Percentiles rank a stretch among this genome's conserved stretches.
Evolutionary conservation across 2,797 vertebrate genomes (phyloP).

Genomic region (Tapera naevia): DNA sequence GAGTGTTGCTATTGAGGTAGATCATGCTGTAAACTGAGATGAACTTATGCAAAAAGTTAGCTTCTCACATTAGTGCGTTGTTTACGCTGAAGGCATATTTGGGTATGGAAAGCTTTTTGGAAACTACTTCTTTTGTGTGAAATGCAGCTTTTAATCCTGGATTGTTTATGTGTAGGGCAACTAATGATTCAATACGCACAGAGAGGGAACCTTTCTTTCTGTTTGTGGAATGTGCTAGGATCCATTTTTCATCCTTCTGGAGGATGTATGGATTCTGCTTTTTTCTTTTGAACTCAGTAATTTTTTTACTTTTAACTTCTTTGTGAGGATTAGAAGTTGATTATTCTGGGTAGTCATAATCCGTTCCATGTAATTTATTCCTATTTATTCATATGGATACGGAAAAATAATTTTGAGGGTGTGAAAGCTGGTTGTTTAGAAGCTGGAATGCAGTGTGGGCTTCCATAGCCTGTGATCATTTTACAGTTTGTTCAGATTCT

Average conservation of each 20-base stretch:
- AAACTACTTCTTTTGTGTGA: not conserved
- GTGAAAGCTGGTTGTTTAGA: not conserved
- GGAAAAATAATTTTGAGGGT: not conserved
- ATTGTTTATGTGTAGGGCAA: not conserved
- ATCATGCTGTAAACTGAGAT: not conserved
- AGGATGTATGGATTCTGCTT: not conserved
- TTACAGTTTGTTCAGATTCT: not conserved
- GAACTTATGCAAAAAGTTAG: not conserved
- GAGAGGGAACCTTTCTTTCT: slow-evolving; percentile 25
- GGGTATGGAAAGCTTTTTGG: not conserved
- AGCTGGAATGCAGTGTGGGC: not conserved
- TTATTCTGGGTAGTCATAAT: not conserved
- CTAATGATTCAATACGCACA: not conserved
- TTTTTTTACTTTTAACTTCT: not conserved
- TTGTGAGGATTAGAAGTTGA: not conserved
- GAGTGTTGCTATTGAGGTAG: not conserved
- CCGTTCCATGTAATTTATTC: not conserved
- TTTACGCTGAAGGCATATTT: not conserved
- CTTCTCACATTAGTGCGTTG: not conserved
- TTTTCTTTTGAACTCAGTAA: not conserved
- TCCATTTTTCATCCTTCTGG: not conserved
- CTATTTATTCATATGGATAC: not conserved
- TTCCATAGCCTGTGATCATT: not conserved
- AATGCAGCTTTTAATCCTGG: not conserved
- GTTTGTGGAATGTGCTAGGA: not conserved